These are phyloP conservation scores for Ceuthmochares aereus DNA, from an alignment of 2,113 vertebrate genomes.

Conservation along the genomic window DNA sequence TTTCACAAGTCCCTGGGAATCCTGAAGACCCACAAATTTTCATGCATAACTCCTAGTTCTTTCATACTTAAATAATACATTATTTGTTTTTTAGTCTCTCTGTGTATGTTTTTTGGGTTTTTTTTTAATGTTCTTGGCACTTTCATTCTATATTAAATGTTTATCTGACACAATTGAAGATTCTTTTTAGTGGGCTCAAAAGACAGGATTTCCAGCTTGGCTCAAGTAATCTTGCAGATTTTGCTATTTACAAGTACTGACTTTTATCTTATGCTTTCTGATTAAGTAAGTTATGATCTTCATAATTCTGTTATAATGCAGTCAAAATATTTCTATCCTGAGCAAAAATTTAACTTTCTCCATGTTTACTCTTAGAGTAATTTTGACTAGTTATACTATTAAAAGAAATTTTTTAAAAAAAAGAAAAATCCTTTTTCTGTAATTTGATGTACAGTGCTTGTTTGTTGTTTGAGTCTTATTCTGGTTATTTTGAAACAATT, in stretches of 20 bases:
- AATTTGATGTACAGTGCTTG: neutral
- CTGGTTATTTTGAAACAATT: neutral
- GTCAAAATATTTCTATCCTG: neutral
- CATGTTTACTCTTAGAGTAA: neutral
- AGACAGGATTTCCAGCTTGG: neutral
- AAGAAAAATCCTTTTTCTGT: neutral
- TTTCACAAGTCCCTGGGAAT: neutral
- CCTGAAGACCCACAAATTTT: neutral
- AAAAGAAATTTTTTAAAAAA: neutral
- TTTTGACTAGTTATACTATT: conserved; percentile 18
- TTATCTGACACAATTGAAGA: neutral
- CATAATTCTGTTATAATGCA: neutral
- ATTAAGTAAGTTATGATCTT: neutral
- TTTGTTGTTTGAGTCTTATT: neutral
- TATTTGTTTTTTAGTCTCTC: neutral
- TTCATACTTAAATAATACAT: neutral
- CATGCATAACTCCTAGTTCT: neutral
- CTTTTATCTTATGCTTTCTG: conserved; percentile 15
- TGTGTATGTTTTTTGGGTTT: neutral
- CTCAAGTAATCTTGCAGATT: neutral
- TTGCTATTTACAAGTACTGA: conserved; percentile 6
- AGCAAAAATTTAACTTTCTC: conserved; percentile 9
- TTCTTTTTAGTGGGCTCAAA: neutral
- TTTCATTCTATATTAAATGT: neutral
- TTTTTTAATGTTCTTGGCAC: neutral